Conservation (phyloP, 1,140 invertebrate genomes). For the Lepidurus packardi region DNA sequence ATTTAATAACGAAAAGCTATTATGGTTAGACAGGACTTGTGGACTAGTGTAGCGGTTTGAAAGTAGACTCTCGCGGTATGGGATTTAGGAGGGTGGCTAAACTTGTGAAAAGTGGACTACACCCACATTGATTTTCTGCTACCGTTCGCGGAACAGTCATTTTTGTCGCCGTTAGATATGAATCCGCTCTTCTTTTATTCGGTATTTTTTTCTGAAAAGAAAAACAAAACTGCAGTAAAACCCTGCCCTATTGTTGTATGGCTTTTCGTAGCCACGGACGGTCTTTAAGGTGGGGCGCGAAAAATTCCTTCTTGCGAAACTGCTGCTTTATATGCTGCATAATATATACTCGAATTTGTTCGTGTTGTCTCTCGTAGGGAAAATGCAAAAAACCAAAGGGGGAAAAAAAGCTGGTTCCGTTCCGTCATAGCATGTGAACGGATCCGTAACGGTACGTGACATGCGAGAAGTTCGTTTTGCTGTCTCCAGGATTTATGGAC, state of each 20-base stretch:
- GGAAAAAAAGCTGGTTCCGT: background rate
- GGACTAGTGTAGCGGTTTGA: background rate
- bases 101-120: slow-evolving; percentile 8
- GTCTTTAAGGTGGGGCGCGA: slow-evolving; percentile 6
- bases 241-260: slow-evolving; percentile 2
- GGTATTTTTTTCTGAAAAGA: no score
- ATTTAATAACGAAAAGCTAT: slow-evolving; percentile 8
- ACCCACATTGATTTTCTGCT: slow-evolving; percentile 15
- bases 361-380: background rate
- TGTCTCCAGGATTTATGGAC: background rate
- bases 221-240: no score
- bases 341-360: background rate
- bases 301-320: background rate
- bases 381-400: background rate
- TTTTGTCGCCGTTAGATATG: background rate
- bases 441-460: background rate
- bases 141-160: background rate
- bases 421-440: background rate
- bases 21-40: background rate
- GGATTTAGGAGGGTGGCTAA: background rate
- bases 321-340: slow-evolving; percentile 8
- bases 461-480: slow-evolving; percentile 4
- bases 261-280: slow-evolving; percentile 7
- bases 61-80: background rate
- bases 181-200: no score